Evolutionary conservation across 1,140 invertebrate species (phyloP), one percentile per base, ranked within the genome.

Genomic region (Caerostris darwini): DNA sequence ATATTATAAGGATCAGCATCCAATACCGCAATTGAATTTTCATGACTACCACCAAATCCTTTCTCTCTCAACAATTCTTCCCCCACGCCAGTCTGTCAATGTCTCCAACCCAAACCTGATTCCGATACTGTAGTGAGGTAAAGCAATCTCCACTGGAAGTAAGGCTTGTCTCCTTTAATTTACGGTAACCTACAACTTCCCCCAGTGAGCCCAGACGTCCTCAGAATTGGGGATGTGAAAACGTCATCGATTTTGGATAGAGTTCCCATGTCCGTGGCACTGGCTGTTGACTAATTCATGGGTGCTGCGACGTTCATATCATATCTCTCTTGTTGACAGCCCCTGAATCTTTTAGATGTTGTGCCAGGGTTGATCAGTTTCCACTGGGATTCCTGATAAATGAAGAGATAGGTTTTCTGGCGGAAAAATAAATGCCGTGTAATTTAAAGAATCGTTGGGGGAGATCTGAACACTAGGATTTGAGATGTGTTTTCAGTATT

Each of bases 241-340:
- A 54, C 83, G 57, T 85, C 54, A 85, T 85, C 83, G 83, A 85
- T 85, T 85, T 85, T 85, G 57, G 83, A 85, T 85, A 50, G 83
- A n/a, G 57, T 85, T 85, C 57, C 83, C 12, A 8, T 57, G 54
- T 85, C 56, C 57, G 56, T 19, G 56, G 17, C 57, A 34, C 7
- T 58, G 54, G 3, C 83, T 85, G 83, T 56, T 85, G 83, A 85
- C 83, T 85, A 85, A 85, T 85, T 85, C 57, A 85, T 85, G 34
- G 57, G 50, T 85, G 57, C n/a, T 17, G 83, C 57, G 19, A 58
- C 54, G 56, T 19, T 57, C n/a, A 59, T 58, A 85, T 56, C 54
- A 59, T 85, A 85, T 59, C 56, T 85, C n/a, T 85, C 83, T 85
- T 85, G 83, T 85, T 59, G 83, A 85, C 83, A 85, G 83, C n/a